Percentiles rank a stretch among this genome's conserved stretches.
Evolutionary conservation across 2,888 invertebrate species (phyloP).

Genomic region (Drosophila niveifrons): DNA sequence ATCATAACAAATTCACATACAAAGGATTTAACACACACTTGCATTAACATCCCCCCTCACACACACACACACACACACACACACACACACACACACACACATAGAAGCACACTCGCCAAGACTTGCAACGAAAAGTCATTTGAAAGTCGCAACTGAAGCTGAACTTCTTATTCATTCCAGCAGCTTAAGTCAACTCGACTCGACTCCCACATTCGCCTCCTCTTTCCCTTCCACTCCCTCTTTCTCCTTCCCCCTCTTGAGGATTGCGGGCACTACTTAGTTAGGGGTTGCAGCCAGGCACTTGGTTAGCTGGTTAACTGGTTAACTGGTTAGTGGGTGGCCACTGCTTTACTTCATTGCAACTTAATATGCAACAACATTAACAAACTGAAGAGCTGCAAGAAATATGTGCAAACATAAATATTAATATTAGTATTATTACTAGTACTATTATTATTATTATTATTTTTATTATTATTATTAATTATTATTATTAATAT

Average conservation of each 20-base stretch:
- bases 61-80: neutral
- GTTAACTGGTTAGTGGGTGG: slow-evolving; percentile 18
- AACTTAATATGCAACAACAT: neutral
- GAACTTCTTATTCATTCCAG: slow-evolving; percentile 26
- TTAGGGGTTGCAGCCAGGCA: neutral
- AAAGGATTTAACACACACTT: slow-evolving; percentile 1
- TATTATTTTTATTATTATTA: too few species aligned
- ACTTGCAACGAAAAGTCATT: slow-evolving; percentile 68
- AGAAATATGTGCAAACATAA: too few species aligned
- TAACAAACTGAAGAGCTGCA: neutral
- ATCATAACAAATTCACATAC: slow-evolving; percentile 50
- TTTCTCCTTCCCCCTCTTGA: neutral
- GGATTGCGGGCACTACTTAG: neutral
- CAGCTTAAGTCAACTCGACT: slow-evolving; percentile 1
- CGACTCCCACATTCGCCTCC: neutral
- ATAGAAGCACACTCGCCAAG: neutral
- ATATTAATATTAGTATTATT: too few species aligned
- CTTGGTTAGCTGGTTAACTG: slow-evolving; percentile 15
- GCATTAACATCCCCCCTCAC: neutral
- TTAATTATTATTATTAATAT: too few species aligned
- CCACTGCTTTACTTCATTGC: neutral
- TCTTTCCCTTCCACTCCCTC: neutral
- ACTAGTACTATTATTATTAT: too few species aligned
- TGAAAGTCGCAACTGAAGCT: slow-evolving; percentile 67
- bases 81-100: neutral